These are phyloP conservation scores for Dascillus cervinus DNA, from an alignment of 2,888 invertebrate genomes.

Conservation along the genomic window DNA sequence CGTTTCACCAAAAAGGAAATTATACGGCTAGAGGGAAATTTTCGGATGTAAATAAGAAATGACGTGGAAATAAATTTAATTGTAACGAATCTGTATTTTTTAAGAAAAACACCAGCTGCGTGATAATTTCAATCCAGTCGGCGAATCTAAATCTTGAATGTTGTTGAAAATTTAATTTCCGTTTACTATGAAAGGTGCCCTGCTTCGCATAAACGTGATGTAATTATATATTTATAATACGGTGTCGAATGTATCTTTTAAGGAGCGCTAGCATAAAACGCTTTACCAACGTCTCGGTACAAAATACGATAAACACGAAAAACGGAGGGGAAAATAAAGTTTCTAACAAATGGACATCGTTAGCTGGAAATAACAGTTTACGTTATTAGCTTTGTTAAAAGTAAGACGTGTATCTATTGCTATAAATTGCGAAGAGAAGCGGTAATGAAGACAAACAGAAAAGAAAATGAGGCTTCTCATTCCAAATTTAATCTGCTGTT, in stretches of 20 bases:
- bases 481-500: too few relatives aligned
- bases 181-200: conserved; percentile 11
- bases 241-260: background rate
- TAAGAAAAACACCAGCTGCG: conserved; percentile 9
- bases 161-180: conserved; percentile 15
- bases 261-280: background rate
- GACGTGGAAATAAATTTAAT: conserved; percentile 10
- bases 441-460: conserved; percentile 8
- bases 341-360: conserved; percentile 26
- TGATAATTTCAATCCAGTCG: conserved; percentile 10
- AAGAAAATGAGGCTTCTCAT: too few relatives aligned
- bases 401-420: conserved; percentile 19
- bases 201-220: conserved; percentile 7
- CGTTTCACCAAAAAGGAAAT: too few relatives aligned
- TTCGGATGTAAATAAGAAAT: conserved; percentile 11
- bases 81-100: conserved; percentile 8
- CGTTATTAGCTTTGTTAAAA: conserved; percentile 26
- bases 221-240: conserved; percentile 9
- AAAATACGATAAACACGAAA: conserved; percentile 14
- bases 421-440: conserved; percentile 15
- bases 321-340: conserved; percentile 22
- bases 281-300: conserved; percentile 6
- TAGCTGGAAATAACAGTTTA: conserved; percentile 23
- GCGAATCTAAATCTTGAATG: conserved; percentile 10
- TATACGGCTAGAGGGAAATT: conserved; percentile 8